phyloP scores from a whole-genome alignment of 2,113 vertebrate genomes.

The Pterocles orientalis region DNA sequence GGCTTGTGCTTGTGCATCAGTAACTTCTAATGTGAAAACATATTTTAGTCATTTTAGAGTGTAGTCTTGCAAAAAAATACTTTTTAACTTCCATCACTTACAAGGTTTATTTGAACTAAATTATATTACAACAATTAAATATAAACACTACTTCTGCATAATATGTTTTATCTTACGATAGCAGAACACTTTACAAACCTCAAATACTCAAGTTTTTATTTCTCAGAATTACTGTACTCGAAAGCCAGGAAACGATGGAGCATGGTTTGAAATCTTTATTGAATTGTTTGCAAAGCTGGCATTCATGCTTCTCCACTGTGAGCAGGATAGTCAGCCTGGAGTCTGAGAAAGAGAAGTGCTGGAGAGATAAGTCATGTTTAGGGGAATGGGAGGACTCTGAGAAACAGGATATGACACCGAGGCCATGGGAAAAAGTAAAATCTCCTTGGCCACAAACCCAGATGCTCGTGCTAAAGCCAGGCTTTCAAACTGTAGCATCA shows the following conservation, averaged over 20 bases:
- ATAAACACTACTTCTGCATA: not conserved
- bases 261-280: not conserved
- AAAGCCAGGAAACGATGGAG: not conserved
- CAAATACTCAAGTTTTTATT: not conserved
- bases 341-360: slow-evolving; percentile 35
- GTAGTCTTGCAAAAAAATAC: not conserved
- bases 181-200: not conserved
- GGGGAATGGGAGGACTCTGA: slow-evolving; percentile 42
- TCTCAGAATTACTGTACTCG: not conserved
- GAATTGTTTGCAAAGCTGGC: not conserved
- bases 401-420: slow-evolving; percentile 63
- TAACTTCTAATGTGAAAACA: not conserved
- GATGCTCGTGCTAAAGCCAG: not conserved
- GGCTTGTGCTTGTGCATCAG: not conserved
- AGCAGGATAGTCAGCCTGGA: not conserved
- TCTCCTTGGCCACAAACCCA: not conserved
- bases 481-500: not conserved
- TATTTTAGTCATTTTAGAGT: not conserved
- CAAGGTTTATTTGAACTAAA: slow-evolving; percentile 6
- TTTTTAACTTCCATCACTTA: not conserved
- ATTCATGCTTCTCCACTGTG: not conserved
- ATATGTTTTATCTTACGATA: not conserved
- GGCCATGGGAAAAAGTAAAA: slow-evolving; percentile 52
- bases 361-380: slow-evolving; percentile 52
- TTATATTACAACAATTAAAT: not conserved